These are phyloP conservation scores for Omphaloscelis lunosa DNA, from an alignment of 2,888 invertebrate genomes.

Conservation along the genomic window DNA sequence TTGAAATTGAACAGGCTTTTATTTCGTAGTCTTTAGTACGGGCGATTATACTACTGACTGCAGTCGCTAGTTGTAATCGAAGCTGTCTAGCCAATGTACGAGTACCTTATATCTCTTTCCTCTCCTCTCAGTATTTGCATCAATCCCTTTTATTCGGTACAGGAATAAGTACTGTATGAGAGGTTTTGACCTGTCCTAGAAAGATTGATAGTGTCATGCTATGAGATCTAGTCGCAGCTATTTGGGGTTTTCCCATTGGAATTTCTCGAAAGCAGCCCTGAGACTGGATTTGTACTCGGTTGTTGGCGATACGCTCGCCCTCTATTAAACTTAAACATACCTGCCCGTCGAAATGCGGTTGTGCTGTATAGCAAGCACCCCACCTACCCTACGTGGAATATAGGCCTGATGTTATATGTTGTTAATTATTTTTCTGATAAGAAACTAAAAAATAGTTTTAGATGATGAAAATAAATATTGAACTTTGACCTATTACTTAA, in stretches of 20 bases:
- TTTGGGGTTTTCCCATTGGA: too few relatives aligned
- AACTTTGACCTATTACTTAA: slow-evolving; percentile 22
- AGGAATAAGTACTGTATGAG: background rate
- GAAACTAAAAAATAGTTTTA: background rate
- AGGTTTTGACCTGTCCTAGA: background rate
- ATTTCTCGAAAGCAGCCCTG: too few relatives aligned
- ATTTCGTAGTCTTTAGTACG: too few relatives aligned
- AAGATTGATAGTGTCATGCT: too few relatives aligned
- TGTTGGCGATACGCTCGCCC: too few relatives aligned
- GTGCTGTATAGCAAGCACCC: background rate
- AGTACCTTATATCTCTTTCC: background rate
- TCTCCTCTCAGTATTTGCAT: background rate
- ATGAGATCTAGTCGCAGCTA: too few relatives aligned
- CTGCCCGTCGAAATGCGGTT: background rate
- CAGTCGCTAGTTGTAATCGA: background rate
- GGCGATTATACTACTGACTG: background rate
- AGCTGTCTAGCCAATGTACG: background rate
- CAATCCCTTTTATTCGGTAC: background rate
- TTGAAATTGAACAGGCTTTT: too few relatives aligned
- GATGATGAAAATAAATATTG: background rate
- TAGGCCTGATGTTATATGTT: background rate
- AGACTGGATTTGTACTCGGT: too few relatives aligned
- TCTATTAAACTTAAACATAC: background rate
- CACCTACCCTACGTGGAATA: too few relatives aligned
- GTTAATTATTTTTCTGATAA: background rate